Conservation (phyloP, 1,140 invertebrate genomes). For the Trichonephila inaurata region DNA sequence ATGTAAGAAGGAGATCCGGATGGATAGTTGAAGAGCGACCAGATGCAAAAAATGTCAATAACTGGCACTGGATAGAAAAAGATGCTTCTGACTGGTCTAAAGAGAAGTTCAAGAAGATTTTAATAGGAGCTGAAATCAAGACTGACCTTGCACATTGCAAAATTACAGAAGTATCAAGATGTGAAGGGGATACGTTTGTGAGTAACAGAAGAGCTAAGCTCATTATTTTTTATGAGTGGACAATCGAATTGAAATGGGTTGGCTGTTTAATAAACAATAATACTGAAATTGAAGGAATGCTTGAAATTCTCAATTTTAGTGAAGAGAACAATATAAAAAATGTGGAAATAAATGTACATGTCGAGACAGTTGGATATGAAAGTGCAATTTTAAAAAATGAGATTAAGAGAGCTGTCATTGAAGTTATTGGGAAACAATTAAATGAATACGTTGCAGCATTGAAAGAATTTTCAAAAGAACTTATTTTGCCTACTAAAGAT, state of each 20-base stretch:
- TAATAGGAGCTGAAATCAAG: slow-evolving; percentile 84
- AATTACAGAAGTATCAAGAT: slow-evolving; percentile 91
- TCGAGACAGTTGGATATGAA: background rate
- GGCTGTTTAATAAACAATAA: slow-evolving; percentile 81
- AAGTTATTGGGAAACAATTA: slow-evolving; percentile 88
- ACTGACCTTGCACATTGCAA: slow-evolving; percentile 83
- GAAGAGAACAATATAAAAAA: slow-evolving; percentile 98
- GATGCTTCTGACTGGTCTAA: slow-evolving; percentile 98
- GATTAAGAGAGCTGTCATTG: slow-evolving; percentile 89
- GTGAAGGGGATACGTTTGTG: slow-evolving; percentile 96
- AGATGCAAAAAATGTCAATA: slow-evolving; percentile 99
- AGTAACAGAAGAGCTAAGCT: slow-evolving; percentile 99
- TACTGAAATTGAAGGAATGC: slow-evolving; percentile 87
- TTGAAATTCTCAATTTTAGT: slow-evolving; percentile 97
- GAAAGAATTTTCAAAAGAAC: slow-evolving; percentile 94
- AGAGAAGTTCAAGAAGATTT: slow-evolving; percentile 92
- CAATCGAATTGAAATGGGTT: slow-evolving; percentile 93
- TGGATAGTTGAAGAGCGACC: slow-evolving; percentile 99
- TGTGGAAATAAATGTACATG: slow-evolving; percentile 88
- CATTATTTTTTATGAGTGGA: slow-evolving; percentile 99
- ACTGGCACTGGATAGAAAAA: slow-evolving; percentile 99
- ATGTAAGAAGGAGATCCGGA: slow-evolving; percentile 99
- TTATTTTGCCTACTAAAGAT: slow-evolving; percentile 94
- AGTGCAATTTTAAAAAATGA: slow-evolving; percentile 87
- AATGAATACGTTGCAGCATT: slow-evolving; percentile 91